Conservation (phyloP, 2,888 invertebrate genomes). For the Alentia gelatinosa region DNA sequence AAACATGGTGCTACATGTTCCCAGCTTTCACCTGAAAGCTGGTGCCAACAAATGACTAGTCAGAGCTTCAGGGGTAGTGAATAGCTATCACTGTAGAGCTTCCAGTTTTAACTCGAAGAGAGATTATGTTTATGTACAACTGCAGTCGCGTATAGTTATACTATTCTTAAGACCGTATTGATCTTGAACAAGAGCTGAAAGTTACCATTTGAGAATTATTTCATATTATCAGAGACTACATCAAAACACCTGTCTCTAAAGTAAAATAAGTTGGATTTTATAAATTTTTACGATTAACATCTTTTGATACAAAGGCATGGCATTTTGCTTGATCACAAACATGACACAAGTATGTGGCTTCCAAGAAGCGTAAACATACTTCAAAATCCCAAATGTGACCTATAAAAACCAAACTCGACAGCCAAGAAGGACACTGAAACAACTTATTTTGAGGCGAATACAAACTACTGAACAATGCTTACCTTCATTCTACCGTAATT, state of each 20-base stretch:
- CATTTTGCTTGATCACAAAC: not conserved
- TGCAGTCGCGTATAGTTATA: not conserved
- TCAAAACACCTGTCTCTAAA: not conserved
- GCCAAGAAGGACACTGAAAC: not conserved
- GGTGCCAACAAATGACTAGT: slow-evolving; percentile 9
- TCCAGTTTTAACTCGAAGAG: not conserved
- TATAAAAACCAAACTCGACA: not conserved
- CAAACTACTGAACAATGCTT: not conserved
- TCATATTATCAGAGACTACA: not conserved
- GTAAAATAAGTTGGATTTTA: too few species aligned
- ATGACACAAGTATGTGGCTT: not conserved
- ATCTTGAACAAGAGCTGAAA: not conserved
- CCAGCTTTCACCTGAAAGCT: not conserved
- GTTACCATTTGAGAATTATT: not conserved
- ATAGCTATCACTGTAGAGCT: not conserved
- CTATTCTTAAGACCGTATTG: too few species aligned
- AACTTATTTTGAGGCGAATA: not conserved
- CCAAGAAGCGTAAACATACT: not conserved
- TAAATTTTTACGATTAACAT: not conserved
- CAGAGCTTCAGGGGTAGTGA: not conserved
- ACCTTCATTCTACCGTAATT: not conserved
- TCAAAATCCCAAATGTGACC: not conserved
- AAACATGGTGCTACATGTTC: slow-evolving; percentile 16
- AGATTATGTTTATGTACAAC: not conserved
- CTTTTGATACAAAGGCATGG: not conserved